Base-by-base conservation (phyloP, 2,113 vertebrate genomes). In the Laticauda laticaudata region DNA sequence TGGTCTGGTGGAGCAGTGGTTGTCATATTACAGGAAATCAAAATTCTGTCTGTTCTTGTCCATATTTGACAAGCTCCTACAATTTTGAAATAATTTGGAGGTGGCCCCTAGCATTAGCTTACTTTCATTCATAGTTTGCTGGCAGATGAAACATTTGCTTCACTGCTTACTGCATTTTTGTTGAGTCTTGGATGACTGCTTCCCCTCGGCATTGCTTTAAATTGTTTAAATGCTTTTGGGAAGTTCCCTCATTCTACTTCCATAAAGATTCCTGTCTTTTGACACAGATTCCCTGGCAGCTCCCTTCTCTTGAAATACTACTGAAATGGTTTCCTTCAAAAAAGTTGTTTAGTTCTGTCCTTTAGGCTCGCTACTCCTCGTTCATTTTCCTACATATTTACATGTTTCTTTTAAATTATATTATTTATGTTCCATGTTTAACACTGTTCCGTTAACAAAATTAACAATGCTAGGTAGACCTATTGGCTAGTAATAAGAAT, bases 361-460 rank as follows among this genome's bases (percentile, higher is more conserved):
- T 88, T 91, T 92, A 95, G 92, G 95, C 91, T 96, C 94, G 93
- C 92, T 91, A 93, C 89, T 95, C 90, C 91, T 95, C 93, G 93
- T 90, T 90, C 90, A 89, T 96, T 95, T 95, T 59, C 89, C 56
- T 92, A 88, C 94, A 90, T 21, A 39, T 90, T 94, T 88, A 91
- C 56, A 43, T 92, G 95, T 95, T 95, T 96, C 94, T 96, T 96
- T 97, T 96, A 95, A 95, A 96, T 94, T 92, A 93, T 75, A 91
- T 95, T 96, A 95, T 97, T 96, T 96, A 95, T 93, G 94, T 94
- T 95, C 87, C 92, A 56, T 93, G 93, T 94, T 96, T 96, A 97
- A 95, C 94, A 95, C 91, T 93, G 92, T 94, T 95, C 95, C 93
- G 95, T 97, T 96, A 96, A 96, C 95, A 96, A 92, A 43, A 87